Conservation (phyloP, 2,888 invertebrate genomes). For the Acronicta leporina region DNA sequence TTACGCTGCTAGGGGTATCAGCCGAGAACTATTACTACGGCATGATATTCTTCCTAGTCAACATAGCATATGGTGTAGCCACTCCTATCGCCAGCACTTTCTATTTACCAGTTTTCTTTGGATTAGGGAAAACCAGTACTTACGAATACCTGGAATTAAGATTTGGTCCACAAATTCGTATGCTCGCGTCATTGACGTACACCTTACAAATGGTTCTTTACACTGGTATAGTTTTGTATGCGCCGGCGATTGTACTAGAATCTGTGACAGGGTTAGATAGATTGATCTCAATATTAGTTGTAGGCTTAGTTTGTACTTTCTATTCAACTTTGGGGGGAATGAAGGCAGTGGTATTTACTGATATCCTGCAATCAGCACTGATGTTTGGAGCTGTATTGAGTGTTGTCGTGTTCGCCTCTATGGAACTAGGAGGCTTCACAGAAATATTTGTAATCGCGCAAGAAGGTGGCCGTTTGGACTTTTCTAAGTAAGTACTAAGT, state of each 20-base stretch:
- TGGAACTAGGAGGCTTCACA: constrained; percentile 92
- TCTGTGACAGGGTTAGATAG: constrained; percentile 94
- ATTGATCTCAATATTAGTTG: constrained; percentile 92
- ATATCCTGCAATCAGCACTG: constrained; percentile 94
- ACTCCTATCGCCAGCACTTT: constrained; percentile 94
- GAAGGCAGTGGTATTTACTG: constrained; percentile 96
- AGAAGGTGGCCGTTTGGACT: constrained; percentile 92
- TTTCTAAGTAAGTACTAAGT: constrained; percentile 89
- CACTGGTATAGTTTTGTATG: constrained; percentile 97
- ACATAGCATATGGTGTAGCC: constrained; percentile 92
- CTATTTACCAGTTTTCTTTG: constrained; percentile 96
- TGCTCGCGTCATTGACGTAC: constrained; percentile 95
- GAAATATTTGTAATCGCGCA: constrained; percentile 92
- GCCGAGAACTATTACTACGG: constrained; percentile 96
- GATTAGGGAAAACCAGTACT: constrained; percentile 94
- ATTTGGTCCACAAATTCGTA: constrained; percentile 93
- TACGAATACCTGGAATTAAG: constrained; percentile 97
- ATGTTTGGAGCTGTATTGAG: constrained; percentile 96
- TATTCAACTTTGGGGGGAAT: constrained; percentile 97
- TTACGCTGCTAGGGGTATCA: constrained; percentile 95
- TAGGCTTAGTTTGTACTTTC: constrained; percentile 94
- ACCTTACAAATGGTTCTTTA: constrained; percentile 96
- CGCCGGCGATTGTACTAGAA: constrained; percentile 96
- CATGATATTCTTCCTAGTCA: constrained; percentile 94
- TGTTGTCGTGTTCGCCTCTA: constrained; percentile 92